Evolutionary conservation across 2,888 invertebrate genomes (phyloP), one percentile per base, ranked within the genome.

Genomic region (Siphonodentalium dalli): DNA sequence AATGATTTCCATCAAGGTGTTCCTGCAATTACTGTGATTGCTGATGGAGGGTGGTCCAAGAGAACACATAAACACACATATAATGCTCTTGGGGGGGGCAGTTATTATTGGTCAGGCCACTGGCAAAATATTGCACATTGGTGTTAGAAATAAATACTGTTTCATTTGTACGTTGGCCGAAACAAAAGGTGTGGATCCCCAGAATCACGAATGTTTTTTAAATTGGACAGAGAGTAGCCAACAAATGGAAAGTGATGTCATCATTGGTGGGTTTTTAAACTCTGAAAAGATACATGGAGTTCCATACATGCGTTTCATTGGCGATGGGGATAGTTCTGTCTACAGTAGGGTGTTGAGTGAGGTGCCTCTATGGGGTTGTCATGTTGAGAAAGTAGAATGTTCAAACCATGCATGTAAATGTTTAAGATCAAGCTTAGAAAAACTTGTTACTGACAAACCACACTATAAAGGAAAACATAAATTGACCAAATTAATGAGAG

Each of bases 251-350:
- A 3, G 42, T 20, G 55, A 56, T 23, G 54, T 55, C 0, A 51
- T 59, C 15, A 28, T 56, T n/a, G 48, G 56, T 24, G 63, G 58
- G 2, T 61, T 63, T 42, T 24, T 39, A 11, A 38, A 48, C 18
- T 40, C 49, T 24, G 55, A 63, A 15, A 2, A 13, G 0, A 28
- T 23, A 6, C 48, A 51, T 45, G 53, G 63, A 4, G 15, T 54
- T 21, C 28, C 54, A 11, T 52, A 55, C 13, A 54, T 52, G 49
- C 37, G 43, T 15, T 27, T 57, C 5, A 35, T 50, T 40, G 55
- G 49, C 21, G 62, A 56, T 48, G 57, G 61, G 1, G 61, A 59
- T 15, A 59, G 54, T 11, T 59, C 57, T n/a, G 44, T 53, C n/a
- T 27, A 13, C 48, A 38, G 20, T 26, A 53, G 33, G 6, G 46